Evolutionary conservation across 92 coral and sea anemone genomes (phyloP).

Genomic region (Nematostella vectensis): DNA sequence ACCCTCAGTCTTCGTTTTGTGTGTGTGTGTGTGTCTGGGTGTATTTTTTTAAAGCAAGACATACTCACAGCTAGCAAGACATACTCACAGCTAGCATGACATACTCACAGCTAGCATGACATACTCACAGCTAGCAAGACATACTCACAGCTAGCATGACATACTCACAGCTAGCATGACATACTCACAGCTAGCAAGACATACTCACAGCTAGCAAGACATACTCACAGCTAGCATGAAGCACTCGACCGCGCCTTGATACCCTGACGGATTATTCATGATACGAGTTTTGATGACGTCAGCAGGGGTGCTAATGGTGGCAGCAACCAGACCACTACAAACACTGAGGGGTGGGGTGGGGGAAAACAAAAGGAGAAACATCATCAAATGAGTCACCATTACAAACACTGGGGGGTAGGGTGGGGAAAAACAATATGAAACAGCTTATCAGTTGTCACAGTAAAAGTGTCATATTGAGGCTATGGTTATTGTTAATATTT

Average conservation of each 20-base stretch:
- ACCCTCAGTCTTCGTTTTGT: too few species aligned
- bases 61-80: too few species aligned
- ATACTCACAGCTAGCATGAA: constrained; percentile 85
- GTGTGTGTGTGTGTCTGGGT: too few species aligned
- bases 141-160: too few species aligned
- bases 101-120: too few species aligned
- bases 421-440: neutral
- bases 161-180: too few species aligned
- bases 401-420: neutral
- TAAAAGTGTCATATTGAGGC: neutral
- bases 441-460: neutral
- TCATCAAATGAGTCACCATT: neutral
- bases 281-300: constrained; percentile 95
- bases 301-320: constrained; percentile 92
- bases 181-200: too few species aligned
- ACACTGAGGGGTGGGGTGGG: constrained; percentile 57
- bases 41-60: too few species aligned
- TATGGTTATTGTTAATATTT: too few species aligned
- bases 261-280: constrained; percentile 88
- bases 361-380: neutral
- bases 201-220: too few species aligned
- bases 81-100: too few species aligned
- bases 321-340: constrained; percentile 84
- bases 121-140: too few species aligned
- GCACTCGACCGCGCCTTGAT: constrained; percentile 87